phyloP scores from a whole-genome alignment of 2,888 invertebrate genomes.

The Phyllotreta striolata region DNA sequence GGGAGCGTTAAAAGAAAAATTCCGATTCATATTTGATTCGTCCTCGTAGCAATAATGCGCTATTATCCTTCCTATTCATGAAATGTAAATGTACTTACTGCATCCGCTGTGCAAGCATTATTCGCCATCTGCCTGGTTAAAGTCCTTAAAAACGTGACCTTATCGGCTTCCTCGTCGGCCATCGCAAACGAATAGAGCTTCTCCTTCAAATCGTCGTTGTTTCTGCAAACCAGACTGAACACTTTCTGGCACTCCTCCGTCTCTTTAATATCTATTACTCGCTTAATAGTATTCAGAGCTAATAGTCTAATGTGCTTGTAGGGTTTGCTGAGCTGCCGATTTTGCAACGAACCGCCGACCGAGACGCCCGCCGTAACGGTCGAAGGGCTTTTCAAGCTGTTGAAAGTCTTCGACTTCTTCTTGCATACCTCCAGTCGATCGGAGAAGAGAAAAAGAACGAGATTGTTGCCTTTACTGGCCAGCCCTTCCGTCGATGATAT shows the following conservation, averaged over 20 bases:
- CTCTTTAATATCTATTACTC: slow-evolving; percentile 90
- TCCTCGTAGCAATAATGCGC: too few species aligned
- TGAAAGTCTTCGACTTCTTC: slow-evolving; percentile 80
- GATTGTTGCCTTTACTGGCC: slow-evolving; percentile 80
- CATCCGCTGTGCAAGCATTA: slow-evolving; percentile 90
- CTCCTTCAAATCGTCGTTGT: slow-evolving; percentile 86
- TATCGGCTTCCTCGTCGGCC: slow-evolving; percentile 80
- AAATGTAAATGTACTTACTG: slow-evolving; percentile 70
- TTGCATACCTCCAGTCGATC: slow-evolving; percentile 94
- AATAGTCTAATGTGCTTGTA: slow-evolving; percentile 92
- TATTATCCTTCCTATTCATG: background rate
- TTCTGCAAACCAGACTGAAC: slow-evolving; percentile 88
- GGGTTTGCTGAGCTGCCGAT: slow-evolving; percentile 76
- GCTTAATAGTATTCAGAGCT: slow-evolving; percentile 86
- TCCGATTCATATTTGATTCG: too few species aligned
- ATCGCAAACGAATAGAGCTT: slow-evolving; percentile 88
- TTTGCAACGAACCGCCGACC: slow-evolving; percentile 48
- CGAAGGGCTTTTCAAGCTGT: slow-evolving; percentile 73
- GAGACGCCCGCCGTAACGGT: slow-evolving; percentile 55
- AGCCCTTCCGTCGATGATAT: slow-evolving; percentile 76
- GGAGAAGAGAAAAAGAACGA: slow-evolving; percentile 91
- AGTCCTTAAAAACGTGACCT: slow-evolving; percentile 80
- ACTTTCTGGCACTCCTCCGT: slow-evolving; percentile 87
- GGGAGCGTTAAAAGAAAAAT: too few species aligned
- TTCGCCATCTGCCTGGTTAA: slow-evolving; percentile 92